These are phyloP conservation scores for Pygoscelis antarcticus DNA, from an alignment of 2,113 vertebrate genomes.

Conservation along the genomic window DNA sequence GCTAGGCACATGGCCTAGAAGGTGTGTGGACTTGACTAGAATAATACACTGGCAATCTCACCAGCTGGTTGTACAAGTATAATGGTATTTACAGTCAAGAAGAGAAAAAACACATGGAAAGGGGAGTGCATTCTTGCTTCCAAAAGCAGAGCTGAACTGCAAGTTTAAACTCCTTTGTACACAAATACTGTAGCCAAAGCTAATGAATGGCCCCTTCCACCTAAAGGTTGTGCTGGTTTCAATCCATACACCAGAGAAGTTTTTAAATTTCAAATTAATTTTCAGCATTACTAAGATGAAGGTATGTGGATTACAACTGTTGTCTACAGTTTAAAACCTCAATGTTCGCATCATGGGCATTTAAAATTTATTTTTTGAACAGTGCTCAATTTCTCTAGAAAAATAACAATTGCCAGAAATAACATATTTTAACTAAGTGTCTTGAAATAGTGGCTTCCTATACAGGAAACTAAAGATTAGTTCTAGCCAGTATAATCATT, in stretches of 20 bases:
- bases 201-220: background rate
- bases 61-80: background rate
- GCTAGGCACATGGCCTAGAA: background rate
- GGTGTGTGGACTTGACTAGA: background rate
- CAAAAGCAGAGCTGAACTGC: background rate
- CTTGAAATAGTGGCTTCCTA: background rate
- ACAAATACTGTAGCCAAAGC: background rate
- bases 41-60: background rate
- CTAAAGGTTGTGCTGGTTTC: background rate
- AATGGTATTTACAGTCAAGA: background rate
- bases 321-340: background rate
- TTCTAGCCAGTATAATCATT: background rate
- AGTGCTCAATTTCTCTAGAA: background rate
- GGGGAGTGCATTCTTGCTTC: background rate
- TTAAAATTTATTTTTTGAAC: background rate
- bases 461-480: conserved; percentile 7
- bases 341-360: background rate
- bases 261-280: background rate
- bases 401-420: conserved; percentile 5
- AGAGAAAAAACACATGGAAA: background rate
- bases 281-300: background rate
- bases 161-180: background rate
- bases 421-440: conserved; percentile 30
- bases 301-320: background rate
- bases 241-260: background rate